Conservation (phyloP, 2,113 vertebrate species). For the Junco hyemalis region DNA sequence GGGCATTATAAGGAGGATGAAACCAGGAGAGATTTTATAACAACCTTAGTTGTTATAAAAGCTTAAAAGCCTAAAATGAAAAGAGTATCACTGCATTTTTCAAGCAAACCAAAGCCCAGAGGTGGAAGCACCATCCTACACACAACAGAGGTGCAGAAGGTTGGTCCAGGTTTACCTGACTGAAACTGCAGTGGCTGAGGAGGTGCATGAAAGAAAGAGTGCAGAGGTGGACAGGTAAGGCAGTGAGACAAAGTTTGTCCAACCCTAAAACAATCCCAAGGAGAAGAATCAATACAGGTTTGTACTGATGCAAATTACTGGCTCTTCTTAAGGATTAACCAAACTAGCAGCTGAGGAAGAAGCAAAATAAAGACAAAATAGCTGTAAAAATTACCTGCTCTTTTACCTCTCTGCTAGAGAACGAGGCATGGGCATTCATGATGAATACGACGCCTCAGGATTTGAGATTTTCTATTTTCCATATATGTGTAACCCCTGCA, state of each 20-base stretch:
- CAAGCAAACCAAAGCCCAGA: neutral
- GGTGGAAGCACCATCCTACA: neutral
- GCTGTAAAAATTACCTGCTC: neutral
- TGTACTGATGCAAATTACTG: neutral
- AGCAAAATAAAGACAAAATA: neutral
- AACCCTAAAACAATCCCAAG: neutral
- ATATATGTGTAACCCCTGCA: neutral
- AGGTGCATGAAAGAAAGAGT: no score
- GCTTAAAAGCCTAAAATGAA: neutral
- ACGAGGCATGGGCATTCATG: fast-evolving
- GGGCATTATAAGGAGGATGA: neutral
- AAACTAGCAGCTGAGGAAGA: neutral
- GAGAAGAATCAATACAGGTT: neutral
- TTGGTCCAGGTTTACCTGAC: neutral
- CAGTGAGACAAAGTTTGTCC: neutral
- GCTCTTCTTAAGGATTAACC: neutral
- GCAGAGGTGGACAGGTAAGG: neutral
- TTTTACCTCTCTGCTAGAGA: neutral
- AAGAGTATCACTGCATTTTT: neutral
- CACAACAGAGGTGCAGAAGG: fast-evolving
- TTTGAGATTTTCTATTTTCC: neutral
- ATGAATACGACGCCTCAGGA: neutral
- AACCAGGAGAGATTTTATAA: neutral
- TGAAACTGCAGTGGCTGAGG: neutral
- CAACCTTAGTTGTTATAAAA: neutral